Evolutionary conservation across 1,140 invertebrate species (phyloP), one percentile per base, ranked within the genome.

Genomic region (Colletes latitarsis): DNA sequence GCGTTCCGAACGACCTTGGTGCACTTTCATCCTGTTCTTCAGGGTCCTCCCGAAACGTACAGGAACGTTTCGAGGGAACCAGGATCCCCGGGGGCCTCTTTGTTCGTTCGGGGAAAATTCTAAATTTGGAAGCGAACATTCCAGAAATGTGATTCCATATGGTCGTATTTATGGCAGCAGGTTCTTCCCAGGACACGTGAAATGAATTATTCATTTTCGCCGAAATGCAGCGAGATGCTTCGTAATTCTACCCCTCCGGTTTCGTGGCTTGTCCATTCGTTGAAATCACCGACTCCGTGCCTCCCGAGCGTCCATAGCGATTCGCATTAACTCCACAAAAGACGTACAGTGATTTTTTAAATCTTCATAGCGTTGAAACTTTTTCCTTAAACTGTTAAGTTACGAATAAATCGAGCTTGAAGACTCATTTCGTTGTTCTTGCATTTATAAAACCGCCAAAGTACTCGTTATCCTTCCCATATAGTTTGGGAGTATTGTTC

Each of bases 151-250:
- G n/a, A 12, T 41, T 6, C 41, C 2, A 0, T 10, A 49, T 30
- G 8, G 46, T 57, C 64, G 12, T 30, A 14, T 52, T 62, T 30
- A n/a, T 62, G 6, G 19, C 41, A n/a, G 41, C 19, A 30, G 39
- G 15, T 43, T 46, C 39, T 5, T 30, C 15, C 55, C 14, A 14
- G 30, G 9, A 10, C 12, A 17, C 58, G 58, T 10, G 58, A 52
- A 53, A 53, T 78, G 69, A 78, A 78, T 78, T 43, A 78, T 78
- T 78, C 76, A 78, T 64, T 46, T 21, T 52, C 43, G 68, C 15
- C 52, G 30, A 73, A 73, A 41, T 53, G 17, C 52, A 57, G 49
- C 52, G 39, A 30, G 14, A 63, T 55, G 64, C 39, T 15, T 30
- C 9, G 6, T 46, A 60, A 53, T 63, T 43, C 39, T 10, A 46